Conservation (phyloP, 1,140 invertebrate species). For the Cotesia typhae region DNA sequence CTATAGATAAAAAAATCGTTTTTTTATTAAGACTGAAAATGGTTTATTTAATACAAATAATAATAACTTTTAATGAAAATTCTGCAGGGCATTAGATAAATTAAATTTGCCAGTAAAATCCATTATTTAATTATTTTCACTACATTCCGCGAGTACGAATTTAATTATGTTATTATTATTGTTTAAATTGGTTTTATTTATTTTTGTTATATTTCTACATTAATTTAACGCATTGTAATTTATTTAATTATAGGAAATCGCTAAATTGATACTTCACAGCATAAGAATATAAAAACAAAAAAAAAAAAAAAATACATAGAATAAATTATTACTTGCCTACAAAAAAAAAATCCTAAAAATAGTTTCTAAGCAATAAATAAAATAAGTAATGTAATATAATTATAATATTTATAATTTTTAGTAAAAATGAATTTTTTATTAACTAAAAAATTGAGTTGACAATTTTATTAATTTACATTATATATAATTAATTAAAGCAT, state of each 20-base stretch:
- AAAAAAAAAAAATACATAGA: conserved; percentile 37
- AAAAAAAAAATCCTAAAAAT: conserved; percentile 44
- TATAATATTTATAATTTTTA: neutral
- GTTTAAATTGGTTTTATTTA: conserved; percentile 38
- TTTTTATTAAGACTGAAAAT: conserved; percentile 55
- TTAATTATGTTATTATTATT: conserved; percentile 21
- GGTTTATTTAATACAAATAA: conserved; percentile 21
- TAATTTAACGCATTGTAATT: conserved; percentile 35
- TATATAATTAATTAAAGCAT: too few species aligned
- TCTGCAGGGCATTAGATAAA: conserved; percentile 34
- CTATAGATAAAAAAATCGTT: conserved; percentile 35
- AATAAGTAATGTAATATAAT: conserved; percentile 47
- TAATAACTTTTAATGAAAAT: conserved; percentile 24
- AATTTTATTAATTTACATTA: too few species aligned
- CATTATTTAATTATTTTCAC: neutral
- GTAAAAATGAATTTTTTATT: conserved; percentile 50
- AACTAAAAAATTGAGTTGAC: neutral
- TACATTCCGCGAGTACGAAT: conserved; percentile 29
- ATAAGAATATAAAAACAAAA: conserved; percentile 16
- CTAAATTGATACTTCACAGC: conserved; percentile 25
- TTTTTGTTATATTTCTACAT: conserved; percentile 40
- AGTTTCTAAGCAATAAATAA: conserved; percentile 63
- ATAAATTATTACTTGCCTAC: conserved; percentile 50
- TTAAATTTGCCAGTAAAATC: conserved; percentile 34
- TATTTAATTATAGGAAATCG: conserved; percentile 21